phyloP scores from a whole-genome alignment of 2,888 invertebrate species.

The Polymixis lichenea region DNA sequence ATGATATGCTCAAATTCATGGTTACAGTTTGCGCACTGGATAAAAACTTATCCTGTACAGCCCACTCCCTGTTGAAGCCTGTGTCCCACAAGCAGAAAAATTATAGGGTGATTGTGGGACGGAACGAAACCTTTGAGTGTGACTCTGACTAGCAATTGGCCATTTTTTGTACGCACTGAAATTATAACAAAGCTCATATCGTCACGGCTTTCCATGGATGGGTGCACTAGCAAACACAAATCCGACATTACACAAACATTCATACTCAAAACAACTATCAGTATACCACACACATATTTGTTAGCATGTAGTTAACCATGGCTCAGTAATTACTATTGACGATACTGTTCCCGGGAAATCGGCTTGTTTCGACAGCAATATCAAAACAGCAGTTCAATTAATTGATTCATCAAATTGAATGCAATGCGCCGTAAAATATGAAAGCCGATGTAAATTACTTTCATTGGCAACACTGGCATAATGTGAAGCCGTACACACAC shows the following conservation, averaged over 20 bases:
- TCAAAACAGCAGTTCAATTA: constrained; percentile 54
- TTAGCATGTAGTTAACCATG: constrained; percentile 10
- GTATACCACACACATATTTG: neutral
- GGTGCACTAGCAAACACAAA: neutral
- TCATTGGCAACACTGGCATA: constrained; percentile 30
- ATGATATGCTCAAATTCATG: no score
- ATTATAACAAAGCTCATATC: constrained; percentile 8
- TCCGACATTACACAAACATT: constrained; percentile 2
- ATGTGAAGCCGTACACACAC: neutral
- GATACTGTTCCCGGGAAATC: constrained; percentile 19
- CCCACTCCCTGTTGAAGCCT: no score
- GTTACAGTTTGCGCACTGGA: no score
- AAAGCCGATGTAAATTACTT: constrained; percentile 62
- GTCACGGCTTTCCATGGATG: neutral
- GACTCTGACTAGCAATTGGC: no score
- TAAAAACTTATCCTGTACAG: no score
- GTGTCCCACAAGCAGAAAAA: no score
- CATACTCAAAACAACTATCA: neutral
- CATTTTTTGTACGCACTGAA: neutral
- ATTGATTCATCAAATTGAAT: constrained; percentile 66
- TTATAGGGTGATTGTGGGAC: no score
- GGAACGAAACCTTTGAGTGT: no score
- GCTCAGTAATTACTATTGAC: constrained; percentile 30
- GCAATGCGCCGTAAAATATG: constrained; percentile 65
- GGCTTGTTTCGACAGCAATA: constrained; percentile 40